Evolutionary conservation across 1,140 invertebrate genomes (phyloP).

Genomic region (Papilio helenus): DNA sequence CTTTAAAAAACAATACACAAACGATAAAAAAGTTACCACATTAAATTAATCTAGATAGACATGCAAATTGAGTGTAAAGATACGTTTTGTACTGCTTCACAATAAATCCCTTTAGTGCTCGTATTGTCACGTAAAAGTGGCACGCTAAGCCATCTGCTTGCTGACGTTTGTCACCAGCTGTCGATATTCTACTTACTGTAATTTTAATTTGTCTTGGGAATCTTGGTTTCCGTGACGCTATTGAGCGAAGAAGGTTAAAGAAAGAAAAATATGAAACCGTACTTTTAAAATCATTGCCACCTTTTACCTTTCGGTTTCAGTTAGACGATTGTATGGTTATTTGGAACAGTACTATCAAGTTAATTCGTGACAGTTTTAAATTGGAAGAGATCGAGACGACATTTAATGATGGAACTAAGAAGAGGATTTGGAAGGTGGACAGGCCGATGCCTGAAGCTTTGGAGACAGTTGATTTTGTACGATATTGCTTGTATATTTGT

Average conservation of each 20-base stretch:
- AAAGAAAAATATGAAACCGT: no score
- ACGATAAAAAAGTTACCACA: neutral
- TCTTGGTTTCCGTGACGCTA: no score
- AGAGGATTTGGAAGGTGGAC: slow-evolving; percentile 70
- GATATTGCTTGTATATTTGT: slow-evolving; percentile 38
- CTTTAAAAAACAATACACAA: neutral
- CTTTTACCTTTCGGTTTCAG: slow-evolving; percentile 50
- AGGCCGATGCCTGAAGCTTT: slow-evolving; percentile 58
- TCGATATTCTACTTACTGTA: neutral
- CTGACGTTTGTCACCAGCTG: neutral
- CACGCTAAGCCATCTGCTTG: neutral
- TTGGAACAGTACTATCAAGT: slow-evolving; percentile 63
- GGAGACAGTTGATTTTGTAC: slow-evolving; percentile 70
- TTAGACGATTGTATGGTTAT: slow-evolving; percentile 56
- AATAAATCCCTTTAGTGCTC: neutral
- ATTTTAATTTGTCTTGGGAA: neutral
- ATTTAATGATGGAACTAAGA: slow-evolving; percentile 62
- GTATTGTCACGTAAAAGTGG: neutral
- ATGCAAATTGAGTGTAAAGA: slow-evolving; percentile 14
- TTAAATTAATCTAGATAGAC: neutral
- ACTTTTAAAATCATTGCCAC: no score
- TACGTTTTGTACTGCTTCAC: slow-evolving; percentile 18
- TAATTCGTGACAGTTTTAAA: slow-evolving; percentile 62
- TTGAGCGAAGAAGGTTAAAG: no score
- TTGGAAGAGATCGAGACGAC: slow-evolving; percentile 68